Evolutionary conservation across 1,140 invertebrate species (phyloP).

Genomic region (Trichonephila clavata): DNA sequence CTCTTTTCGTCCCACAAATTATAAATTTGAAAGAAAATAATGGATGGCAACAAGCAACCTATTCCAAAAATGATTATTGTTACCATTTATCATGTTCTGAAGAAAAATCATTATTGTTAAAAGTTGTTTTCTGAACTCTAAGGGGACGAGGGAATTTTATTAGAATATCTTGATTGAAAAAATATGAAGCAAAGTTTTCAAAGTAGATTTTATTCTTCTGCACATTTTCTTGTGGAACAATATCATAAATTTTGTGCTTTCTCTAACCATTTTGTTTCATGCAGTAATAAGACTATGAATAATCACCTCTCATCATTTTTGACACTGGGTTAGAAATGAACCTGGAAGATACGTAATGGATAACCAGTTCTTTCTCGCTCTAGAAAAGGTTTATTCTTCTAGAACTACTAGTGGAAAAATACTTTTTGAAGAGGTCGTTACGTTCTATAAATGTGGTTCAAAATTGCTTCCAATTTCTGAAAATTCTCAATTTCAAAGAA

Average conservation of each 20-base stretch:
- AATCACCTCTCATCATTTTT: neutral
- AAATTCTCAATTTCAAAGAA: too few relatives aligned
- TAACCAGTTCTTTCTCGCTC: neutral
- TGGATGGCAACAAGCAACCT: too few relatives aligned
- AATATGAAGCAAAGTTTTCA: neutral
- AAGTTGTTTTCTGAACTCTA: neutral
- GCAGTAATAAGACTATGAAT: neutral
- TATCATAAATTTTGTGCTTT: constrained; percentile 27
- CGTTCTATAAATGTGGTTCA: neutral
- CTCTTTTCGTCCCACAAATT: too few relatives aligned
- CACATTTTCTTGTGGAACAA: neutral
- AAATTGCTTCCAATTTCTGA: too few relatives aligned
- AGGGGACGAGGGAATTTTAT: neutral
- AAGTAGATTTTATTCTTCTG: neutral
- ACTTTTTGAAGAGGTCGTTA: neutral
- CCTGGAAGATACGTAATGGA: neutral
- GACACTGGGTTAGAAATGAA: neutral
- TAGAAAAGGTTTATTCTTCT: neutral
- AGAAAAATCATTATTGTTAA: too few relatives aligned
- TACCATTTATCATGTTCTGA: too few relatives aligned
- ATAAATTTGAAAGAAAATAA: too few relatives aligned
- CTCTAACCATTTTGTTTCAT: neutral
- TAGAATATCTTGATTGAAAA: constrained; percentile 6
- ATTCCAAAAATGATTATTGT: too few relatives aligned
- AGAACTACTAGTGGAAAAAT: neutral